Evolutionary conservation across 1,140 invertebrate species (phyloP).

Genomic region (Drosophila willistoni): DNA sequence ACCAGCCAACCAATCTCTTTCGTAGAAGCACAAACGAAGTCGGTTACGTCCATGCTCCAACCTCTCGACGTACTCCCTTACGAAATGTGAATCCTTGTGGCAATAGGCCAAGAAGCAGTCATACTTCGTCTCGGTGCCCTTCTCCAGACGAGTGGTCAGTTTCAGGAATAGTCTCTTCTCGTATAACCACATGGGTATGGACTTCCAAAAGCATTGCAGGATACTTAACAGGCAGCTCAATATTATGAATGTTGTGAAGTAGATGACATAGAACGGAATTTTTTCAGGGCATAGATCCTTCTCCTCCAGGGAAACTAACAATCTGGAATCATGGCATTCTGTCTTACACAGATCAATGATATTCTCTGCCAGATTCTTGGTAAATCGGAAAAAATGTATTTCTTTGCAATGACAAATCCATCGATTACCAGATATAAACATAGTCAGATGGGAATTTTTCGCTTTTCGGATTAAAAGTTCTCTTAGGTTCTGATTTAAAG

Average conservation of each 20-base stretch:
- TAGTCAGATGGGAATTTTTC: not conserved
- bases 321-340: too few species aligned
- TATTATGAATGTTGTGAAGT: not conserved
- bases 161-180: too few species aligned
- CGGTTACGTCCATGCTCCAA: not conserved
- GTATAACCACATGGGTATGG: not conserved
- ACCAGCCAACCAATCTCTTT: not conserved
- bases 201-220: not conserved
- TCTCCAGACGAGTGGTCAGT: too few species aligned
- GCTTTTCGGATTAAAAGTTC: not conserved
- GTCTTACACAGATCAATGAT: too few species aligned
- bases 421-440: not conserved
- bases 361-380: too few species aligned
- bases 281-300: too few species aligned
- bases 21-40: conserved; percentile 1
- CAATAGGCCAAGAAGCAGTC: too few species aligned
- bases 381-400: not conserved
- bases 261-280: conserved; percentile 2
- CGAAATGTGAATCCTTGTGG: too few species aligned
- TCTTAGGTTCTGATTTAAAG: not conserved
- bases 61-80: not conserved
- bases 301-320: too few species aligned
- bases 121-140: too few species aligned
- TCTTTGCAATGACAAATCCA: conserved; percentile 7
- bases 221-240: not conserved